Evolutionary conservation across 2,797 vertebrate species (phyloP), one percentile per base, ranked within the genome.

Genomic region (Pelobates cultripes): DNA sequence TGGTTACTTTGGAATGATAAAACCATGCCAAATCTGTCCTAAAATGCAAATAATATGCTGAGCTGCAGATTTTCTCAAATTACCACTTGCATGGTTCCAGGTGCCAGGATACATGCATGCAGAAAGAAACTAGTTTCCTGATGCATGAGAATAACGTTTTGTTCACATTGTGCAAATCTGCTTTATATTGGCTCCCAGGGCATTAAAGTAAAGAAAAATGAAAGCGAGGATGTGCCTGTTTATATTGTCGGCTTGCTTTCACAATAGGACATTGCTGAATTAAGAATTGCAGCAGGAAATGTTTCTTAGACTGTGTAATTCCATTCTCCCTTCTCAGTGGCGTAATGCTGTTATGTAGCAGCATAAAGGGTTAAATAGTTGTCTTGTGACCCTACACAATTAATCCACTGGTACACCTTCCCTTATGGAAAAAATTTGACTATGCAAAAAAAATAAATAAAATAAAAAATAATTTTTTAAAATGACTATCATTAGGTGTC

Each of bases 1-100:
- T 60, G n/a, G n/a, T 2, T 73, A 51, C 12, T 9, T 3, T n/a
- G 17, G 63, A 75, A 70, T 75, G 64, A 80, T 60, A 45, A 73
- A 68, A 67, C 63, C 63, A 28, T 4, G 10, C 40, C n/a, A 73
- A 73, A 80, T 73, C 78, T 80, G 4, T 42, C 15, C 64, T 80
- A 43, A 73, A 67, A 60, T 28, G 17, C 15, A 71, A 43, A 7
- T 74, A 69, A 80, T 68, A 80, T 80, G 79, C 63, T 7, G 51
- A 44, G 61, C 64, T 60, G 44, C 63, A 64, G 66, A 67, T 73
- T 51, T 40, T 47, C 72, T 74, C 4, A 4, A 44, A 28, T 64
- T 64, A 64, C 17, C 61, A 7, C 8, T 17, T 7, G 4, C 8
- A 7, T 15, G 9, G 55, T 12, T 57, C 4, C 55, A 57, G 55